Base-by-base conservation (phyloP, 2,113 vertebrate species). In the Dascyllus trimaculatus region DNA sequence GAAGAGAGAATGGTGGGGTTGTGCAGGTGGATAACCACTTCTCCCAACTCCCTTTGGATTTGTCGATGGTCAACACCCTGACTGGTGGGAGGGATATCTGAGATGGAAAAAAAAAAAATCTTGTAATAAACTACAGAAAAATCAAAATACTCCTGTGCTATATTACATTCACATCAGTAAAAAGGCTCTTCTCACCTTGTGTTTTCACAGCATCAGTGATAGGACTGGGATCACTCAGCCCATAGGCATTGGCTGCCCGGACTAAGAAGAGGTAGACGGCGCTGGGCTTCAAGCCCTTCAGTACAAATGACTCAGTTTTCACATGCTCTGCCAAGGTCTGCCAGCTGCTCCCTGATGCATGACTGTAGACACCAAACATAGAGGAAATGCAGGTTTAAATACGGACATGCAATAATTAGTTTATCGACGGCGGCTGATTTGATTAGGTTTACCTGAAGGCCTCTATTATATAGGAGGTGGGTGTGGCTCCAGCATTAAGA, bases 231-330 rank as follows among this genome's bases (percentile, higher is more conserved):
- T 99, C 98, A 19, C 98, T 99, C 78, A 99, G 95, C 76, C 98
- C 98, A 32, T 99, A 99, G 0, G 98, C 98, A 86, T 99, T 99
- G 74, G 97, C 98, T 53, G 98, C 98, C 75, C 98, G 95, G 89
- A 99, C 96, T 72, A 99, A 95, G 94, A 99, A 99, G 61, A 99
- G 97, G 94, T 99, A 99, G 94, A 99, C 96, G 35, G 97, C 97
- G 48, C 96, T 99, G 72, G 98, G 96, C 92, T 96, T 97, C 87
- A 99, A 96, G 75, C 95, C 96, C 94, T 97, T 99, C 73, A 98
- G 88, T 46, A 97, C 93, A 88, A 95, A 98, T 54, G 94, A 96
- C 93, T 99, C 98, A 0, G 93, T 96, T 94, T 96, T 98, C 92
- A 99, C 97, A 62, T 98, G 97, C 84, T 99, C 97, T 19, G 97